Evolutionary conservation across 2,888 invertebrate genomes (phyloP), one percentile per base, ranked within the genome.

Genomic region (Eristalis intricaria): DNA sequence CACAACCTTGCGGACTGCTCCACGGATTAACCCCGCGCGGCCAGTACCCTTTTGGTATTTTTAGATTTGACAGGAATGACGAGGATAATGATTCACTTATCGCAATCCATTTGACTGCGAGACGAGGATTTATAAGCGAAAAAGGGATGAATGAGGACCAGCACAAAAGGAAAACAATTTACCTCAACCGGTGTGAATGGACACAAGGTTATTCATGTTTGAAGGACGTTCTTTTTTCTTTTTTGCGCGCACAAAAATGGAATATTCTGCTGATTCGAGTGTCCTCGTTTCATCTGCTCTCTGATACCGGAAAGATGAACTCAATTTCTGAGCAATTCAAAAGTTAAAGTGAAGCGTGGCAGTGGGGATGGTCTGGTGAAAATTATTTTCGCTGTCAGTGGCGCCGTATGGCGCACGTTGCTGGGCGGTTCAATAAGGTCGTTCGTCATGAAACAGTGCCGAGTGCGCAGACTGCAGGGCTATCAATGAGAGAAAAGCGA

Each of bases 71-170:
- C 63, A 81, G 74, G 26, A 70, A 78, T 70, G 74, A 78, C 79
- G 66, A 60, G 75, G 75, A 82, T 83, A 83, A 87, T 82, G 82
- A 83, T 79, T 75, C 83, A 87, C 75, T 83, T 83, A 87, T 87
- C 75, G 79, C 68, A 58, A 79, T 76, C 83, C 86, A 87, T 83
- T 87, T 71, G 83, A 75, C 79, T 87, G 86, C 75, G 68, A 87
- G 83, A 87, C 68, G 71, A 79, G 61, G 60, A 82, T 78, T 86
- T 82, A 78, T 69, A 65, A 73, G 50, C 26, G 58, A 69, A 68
- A 22, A 43, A 35, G 23, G 29, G 50, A 75, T 2, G 50, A 56
- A 68, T 26, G 32, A 64, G 26, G 29, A 29, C 29, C 29, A 5
- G 29, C 29, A 60, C 10, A 38, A 61, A 32, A 35, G 68, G 11